A percentile compares a stretch with the other conserved stretches of the same genome.
phyloP scores from a whole-genome alignment of 2,797 vertebrate genomes.

The Meriones psammophilus region DNA sequence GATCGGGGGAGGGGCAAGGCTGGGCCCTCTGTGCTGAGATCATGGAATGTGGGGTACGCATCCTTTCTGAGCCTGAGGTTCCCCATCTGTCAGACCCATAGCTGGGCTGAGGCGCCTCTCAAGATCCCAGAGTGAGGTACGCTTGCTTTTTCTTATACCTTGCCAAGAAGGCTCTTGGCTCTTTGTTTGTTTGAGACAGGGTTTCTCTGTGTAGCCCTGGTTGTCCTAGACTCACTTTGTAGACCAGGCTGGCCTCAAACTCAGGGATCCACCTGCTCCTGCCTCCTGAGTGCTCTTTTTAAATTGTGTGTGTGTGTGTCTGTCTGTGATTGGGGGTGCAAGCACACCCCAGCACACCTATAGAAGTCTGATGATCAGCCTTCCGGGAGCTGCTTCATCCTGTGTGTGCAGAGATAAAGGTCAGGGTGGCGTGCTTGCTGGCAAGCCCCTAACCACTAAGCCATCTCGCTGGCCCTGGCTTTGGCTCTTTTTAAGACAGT shows the following conservation, averaged over 20 bases:
- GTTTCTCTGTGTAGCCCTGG: no score
- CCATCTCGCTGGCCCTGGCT: neutral
- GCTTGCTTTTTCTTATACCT: neutral
- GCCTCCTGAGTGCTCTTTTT: neutral
- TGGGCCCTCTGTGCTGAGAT: neutral
- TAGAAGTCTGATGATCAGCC: neutral
- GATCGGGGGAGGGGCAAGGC: neutral
- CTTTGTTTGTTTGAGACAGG: no score
- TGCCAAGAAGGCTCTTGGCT: neutral
- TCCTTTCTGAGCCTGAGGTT: neutral
- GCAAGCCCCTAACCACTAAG: neutral
- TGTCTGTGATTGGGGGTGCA: neutral
- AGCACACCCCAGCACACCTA: neutral
- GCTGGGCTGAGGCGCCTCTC: neutral
- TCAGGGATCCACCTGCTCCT: no score
- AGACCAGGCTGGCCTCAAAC: no score
- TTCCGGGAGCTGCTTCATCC: neutral
- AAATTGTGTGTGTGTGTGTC: neutral
- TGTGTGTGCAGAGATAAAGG: no score
- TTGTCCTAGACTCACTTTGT: no score
- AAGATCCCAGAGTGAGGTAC: neutral
- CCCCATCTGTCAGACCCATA: neutral
- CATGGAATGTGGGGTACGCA: neutral
- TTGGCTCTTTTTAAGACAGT: neutral
- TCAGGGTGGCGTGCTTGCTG: neutral